Evolutionary conservation across 1,140 invertebrate genomes (phyloP).

Genomic region (Nymphalis io): DNA sequence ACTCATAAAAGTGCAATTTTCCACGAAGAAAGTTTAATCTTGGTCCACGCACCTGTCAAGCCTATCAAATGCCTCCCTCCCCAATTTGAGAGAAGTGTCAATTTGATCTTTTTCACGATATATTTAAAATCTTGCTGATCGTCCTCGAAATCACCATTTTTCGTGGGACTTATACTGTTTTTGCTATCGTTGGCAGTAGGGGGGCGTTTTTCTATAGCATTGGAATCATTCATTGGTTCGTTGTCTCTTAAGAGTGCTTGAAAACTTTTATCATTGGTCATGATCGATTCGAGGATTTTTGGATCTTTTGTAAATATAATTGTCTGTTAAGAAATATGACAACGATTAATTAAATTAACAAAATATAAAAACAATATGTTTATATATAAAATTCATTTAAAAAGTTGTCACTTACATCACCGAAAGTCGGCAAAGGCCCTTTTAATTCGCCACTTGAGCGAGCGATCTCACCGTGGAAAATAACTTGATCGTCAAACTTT

Average conservation of each 20-base stretch:
- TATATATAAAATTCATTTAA: no score
- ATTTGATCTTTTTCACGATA: constrained; percentile 76
- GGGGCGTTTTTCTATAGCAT: constrained; percentile 79
- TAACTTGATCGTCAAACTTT: constrained; percentile 84
- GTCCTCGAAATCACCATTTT: constrained; percentile 37
- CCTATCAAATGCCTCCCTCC: constrained; percentile 81
- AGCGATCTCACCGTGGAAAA: constrained; percentile 91
- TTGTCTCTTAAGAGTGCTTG: constrained; percentile 78
- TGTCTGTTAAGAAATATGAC: constrained; percentile 80
- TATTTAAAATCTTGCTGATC: constrained; percentile 63
- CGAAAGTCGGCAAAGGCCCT: constrained; percentile 83
- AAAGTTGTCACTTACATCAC: background rate
- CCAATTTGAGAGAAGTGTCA: constrained; percentile 83
- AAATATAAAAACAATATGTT: no score
- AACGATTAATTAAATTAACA: background rate
- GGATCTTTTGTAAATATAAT: constrained; percentile 91
- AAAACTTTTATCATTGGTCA: constrained; percentile 86
- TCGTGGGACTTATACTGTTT: constrained; percentile 49
- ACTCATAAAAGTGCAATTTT: background rate
- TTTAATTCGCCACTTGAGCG: constrained; percentile 87
- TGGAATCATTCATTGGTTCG: constrained; percentile 47
- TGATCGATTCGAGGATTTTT: constrained; percentile 86
- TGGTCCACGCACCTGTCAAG: constrained; percentile 75
- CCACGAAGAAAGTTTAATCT: background rate
- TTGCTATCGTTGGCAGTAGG: constrained; percentile 78